These are phyloP conservation scores for Heteronetta atricapilla DNA, from an alignment of 2,113 vertebrate species.

Conservation along the genomic window DNA sequence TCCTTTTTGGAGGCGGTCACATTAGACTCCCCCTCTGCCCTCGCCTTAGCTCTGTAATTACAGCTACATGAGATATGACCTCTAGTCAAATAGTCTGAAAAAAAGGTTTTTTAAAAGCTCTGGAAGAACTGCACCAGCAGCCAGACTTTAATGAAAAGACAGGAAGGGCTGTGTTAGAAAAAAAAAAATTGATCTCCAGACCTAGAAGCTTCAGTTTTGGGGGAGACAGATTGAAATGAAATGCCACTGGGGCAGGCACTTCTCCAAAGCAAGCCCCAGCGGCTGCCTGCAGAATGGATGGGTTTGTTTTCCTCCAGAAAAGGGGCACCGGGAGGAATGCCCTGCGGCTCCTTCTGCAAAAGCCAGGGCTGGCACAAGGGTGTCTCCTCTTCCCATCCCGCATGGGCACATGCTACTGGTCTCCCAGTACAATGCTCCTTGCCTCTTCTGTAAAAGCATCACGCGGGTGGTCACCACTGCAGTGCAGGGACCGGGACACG, in stretches of 20 bases:
- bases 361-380: too few relatives aligned
- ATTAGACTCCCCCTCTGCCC: background rate
- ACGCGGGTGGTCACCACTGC: too few relatives aligned
- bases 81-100: background rate
- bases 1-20: background rate
- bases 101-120: background rate
- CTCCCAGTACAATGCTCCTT: too few relatives aligned
- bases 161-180: background rate
- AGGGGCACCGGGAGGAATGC: too few relatives aligned
- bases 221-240: background rate
- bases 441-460: too few relatives aligned
- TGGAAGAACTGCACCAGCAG: background rate
- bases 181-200: background rate
- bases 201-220: background rate
- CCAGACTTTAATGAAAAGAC: background rate
- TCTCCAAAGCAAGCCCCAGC: too few relatives aligned
- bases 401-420: too few relatives aligned
- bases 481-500: too few relatives aligned
- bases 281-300: too few relatives aligned
- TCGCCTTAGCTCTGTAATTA: background rate
- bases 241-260: fast-evolving
- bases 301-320: too few relatives aligned
- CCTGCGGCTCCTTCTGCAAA: too few relatives aligned
- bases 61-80: background rate
- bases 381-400: too few relatives aligned